Conservation (phyloP, 2,888 invertebrate genomes). For the Sepioteuthis lessoniana region DNA sequence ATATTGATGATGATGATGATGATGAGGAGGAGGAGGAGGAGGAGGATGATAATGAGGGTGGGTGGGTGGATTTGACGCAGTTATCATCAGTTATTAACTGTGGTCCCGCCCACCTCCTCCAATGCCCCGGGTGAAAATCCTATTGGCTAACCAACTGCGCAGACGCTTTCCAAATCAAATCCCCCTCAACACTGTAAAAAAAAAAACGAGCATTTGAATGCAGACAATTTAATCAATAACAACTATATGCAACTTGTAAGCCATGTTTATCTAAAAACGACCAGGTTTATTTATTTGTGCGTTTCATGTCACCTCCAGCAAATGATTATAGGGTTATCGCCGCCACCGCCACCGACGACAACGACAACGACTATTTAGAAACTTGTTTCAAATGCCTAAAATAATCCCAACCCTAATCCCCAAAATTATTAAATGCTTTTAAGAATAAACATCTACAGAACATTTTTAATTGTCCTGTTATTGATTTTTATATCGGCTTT, state of each 20-base stretch:
- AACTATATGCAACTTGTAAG: background rate
- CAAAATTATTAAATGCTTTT: background rate
- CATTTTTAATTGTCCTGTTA: background rate
- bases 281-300: background rate
- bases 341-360: too few relatives aligned
- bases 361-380: background rate
- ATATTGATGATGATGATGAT: background rate
- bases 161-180: background rate
- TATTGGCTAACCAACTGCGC: background rate
- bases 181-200: background rate
- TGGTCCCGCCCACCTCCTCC: background rate
- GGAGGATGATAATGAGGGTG: background rate
- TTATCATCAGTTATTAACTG: background rate
- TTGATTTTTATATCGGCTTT: background rate
- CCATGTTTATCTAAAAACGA: slow-evolving; percentile 4
- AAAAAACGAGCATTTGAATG: background rate
- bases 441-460: background rate
- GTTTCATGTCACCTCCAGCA: background rate
- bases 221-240: background rate
- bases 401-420: background rate
- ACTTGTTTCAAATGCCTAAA: background rate
- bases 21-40: background rate
- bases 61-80: background rate
- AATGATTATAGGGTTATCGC: background rate
- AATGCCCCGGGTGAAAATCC: background rate